Evolutionary conservation across 1,140 invertebrate genomes (phyloP), one percentile per base, ranked within the genome.

Genomic region (Calosoma granatense): DNA sequence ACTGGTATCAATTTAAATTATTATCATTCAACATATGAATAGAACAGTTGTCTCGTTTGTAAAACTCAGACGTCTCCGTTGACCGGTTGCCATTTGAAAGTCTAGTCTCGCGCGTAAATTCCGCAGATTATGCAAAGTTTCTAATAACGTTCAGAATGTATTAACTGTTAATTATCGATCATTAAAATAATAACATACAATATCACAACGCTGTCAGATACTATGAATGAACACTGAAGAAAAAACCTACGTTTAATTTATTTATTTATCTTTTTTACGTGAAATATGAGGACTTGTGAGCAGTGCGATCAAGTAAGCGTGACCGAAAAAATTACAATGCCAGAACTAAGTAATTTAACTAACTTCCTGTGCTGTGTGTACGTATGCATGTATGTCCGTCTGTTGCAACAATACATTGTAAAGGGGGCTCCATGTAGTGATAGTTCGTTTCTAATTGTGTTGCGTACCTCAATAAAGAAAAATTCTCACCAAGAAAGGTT

Each of bases 331-430:
- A 47, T 47, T 47, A 47, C 41, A 47, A 47, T 47, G 41, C 41
- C 41, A 47, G 41, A 47, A 47, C 41, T 47, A 47, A 53, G 21
- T 53, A 53, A 53, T 21, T 53, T 53, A 53, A 21, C 19, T 9
- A 53, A 11, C 21, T 53, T 53, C 51, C 21, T 22, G 19, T 53
- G 21, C 6, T 53, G 11, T 9, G 4, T 53, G 22, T 20, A 53
- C 17, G 17, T 17, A 17, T 9, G 4, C 17, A 51, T 51, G 17
- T 51, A 51, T 51, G 4, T 51, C 6, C 19, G 4, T 51, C 4
- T 21, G 26, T 36, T 36, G 26, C 41, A 47, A 47, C 15, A 47
- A 6, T 47, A 47, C 17, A 17, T 47, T 47, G 6, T 47, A 47
- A 47, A 47, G 41, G 17, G 41, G 41, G n/a, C n/a, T n/a, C 17